These are phyloP conservation scores for Aselliscus stoliczkanus DNA, from an alignment of 2,797 vertebrate genomes.

Conservation along the genomic window DNA sequence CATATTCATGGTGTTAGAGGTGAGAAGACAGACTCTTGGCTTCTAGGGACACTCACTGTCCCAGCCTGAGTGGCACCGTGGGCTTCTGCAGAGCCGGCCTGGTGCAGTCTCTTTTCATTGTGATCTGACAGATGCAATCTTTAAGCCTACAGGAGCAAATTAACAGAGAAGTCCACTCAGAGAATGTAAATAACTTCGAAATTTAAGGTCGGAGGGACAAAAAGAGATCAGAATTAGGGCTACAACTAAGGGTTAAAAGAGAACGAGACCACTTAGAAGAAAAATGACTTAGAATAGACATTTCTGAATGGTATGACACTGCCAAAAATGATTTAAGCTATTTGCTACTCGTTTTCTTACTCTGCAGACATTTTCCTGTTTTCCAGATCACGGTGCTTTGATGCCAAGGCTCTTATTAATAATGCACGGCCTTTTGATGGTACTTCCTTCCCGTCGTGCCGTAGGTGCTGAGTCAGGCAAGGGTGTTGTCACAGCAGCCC, in stretches of 20 bases:
- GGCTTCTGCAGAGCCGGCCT: not conserved
- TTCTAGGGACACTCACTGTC: not conserved
- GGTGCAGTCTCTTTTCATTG: not conserved
- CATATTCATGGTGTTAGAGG: not conserved
- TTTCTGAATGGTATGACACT: not conserved
- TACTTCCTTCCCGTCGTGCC: conserved; percentile 66
- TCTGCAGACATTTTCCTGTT: conserved; percentile 71
- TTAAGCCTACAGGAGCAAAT: not conserved
- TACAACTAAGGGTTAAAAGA: not conserved
- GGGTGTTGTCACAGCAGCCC: conserved; percentile 67
- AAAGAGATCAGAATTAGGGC: not conserved
- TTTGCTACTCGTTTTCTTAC: not conserved
- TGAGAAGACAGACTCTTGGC: not conserved
- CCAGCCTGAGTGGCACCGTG: fast-evolving
- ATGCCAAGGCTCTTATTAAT: conserved; percentile 78
- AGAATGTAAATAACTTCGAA: not conserved
- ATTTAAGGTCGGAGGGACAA: not conserved
- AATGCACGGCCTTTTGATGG: conserved; percentile 74
- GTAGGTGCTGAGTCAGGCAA: conserved; percentile 82
- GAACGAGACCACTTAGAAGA: not conserved
- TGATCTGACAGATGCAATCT: not conserved
- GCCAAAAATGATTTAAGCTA: not conserved
- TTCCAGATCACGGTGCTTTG: conserved; percentile 72
- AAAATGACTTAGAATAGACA: not conserved
- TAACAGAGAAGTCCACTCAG: not conserved